Conservation (phyloP, 2,888 invertebrate genomes). For the Orthosia incerta region DNA sequence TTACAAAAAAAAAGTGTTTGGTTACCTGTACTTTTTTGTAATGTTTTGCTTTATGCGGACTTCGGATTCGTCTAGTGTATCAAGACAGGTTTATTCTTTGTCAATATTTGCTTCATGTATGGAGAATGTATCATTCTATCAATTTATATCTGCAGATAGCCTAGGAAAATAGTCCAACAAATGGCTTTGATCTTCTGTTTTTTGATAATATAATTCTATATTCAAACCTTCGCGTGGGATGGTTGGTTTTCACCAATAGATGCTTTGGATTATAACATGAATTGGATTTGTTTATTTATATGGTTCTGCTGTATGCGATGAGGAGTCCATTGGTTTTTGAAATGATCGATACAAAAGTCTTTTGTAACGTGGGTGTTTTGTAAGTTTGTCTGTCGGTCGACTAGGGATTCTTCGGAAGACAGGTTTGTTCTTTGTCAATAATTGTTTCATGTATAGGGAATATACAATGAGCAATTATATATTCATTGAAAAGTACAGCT, state of each 20-base stretch:
- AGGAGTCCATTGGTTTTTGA: conserved; percentile 3
- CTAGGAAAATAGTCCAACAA: too few species aligned
- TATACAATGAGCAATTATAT: not conserved
- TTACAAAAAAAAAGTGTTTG: conserved; percentile 19
- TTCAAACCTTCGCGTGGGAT: conserved; percentile 62
- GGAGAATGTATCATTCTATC: too few species aligned
- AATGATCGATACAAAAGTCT: conserved; percentile 10
- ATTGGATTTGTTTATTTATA: conserved; percentile 22
- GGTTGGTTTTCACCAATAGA: conserved; percentile 63
- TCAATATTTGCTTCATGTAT: not conserved
- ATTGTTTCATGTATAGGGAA: not conserved
- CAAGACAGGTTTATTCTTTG: conserved; percentile 4
- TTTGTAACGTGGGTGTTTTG: too few species aligned
- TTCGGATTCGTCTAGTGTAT: not conserved
- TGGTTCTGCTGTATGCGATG: not conserved
- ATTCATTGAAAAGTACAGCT: not conserved
- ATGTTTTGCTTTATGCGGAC: not conserved
- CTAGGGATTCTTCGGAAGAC: not conserved
- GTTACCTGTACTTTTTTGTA: not conserved
- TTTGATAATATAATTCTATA: too few species aligned
- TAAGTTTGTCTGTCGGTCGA: not conserved
- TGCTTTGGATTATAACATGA: conserved; percentile 40
- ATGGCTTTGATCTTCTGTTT: too few species aligned
- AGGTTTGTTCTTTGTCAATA: not conserved
- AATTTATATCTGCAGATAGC: too few species aligned